Base-by-base conservation (phyloP, 2,113 vertebrate species). In the Ploceus nigricollis region DNA sequence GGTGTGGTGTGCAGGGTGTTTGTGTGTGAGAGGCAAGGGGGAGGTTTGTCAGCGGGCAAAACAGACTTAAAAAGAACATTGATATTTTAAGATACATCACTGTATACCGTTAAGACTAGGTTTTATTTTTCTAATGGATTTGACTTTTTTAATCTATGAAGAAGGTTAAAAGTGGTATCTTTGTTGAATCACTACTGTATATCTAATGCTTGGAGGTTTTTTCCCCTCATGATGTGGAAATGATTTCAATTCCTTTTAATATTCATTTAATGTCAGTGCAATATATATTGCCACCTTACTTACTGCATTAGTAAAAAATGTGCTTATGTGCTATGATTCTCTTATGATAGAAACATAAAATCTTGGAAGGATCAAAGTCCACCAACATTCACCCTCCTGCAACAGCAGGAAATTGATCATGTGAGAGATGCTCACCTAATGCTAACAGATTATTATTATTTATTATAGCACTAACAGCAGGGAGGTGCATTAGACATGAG, bases 261-360 rank as follows among this genome's bases (percentile, higher is more conserved):
- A 97, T 97, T 96, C 95, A 93, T 97, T 97, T 97, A 97, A 96
- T 97, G 96, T 97, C 97, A 94, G 94, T 82, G 91, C 91, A 96
- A 96, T 97, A 97, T 97, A 97, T 97, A 97, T 96, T 95, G 95
- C 93, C 90, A 92, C 88, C 95, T 97, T 97, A 79, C 94, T 96
- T 96, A 97, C 94, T 91, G 94, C 96, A 95, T 97, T 97, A 97
- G 96, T 97, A 96, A 97, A 96, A 97, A 96, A 97, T 96, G 94
- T 95, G 96, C 96, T 97, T 97, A 97, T 97, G 97, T 92, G 95
- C 95, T 93, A 84, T 96, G 95, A 96, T 97, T 97, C 95, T 97
- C 94, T 96, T 96, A 84, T 91, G 96, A 97, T 95, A 96, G 95
- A 97, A 97, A 81, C 96, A 97, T 97, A 97, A 97, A 97, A 97